Conservation (phyloP, 2,888 invertebrate genomes). For the Rhopalosiphum nymphaeae region DNA sequence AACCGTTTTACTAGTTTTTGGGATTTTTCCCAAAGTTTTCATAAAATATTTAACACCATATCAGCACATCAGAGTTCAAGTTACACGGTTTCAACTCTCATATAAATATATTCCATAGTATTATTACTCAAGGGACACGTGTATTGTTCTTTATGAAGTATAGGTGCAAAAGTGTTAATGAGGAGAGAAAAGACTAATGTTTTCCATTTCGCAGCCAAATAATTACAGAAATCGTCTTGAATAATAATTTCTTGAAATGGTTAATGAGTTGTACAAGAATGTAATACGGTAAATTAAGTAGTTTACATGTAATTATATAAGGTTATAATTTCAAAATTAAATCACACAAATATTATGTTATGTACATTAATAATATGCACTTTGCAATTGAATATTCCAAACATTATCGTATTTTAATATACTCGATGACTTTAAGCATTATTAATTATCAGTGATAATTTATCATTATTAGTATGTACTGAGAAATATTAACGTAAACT, state of each 20-base stretch:
- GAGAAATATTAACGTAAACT: neutral
- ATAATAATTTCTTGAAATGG: neutral
- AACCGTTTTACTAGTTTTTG: neutral
- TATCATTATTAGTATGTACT: neutral
- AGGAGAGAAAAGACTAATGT: slow-evolving; percentile 13
- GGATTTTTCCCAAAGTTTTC: slow-evolving; percentile 12
- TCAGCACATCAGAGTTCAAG: neutral
- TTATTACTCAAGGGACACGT: neutral
- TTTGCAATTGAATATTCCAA: neutral
- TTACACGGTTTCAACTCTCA: neutral
- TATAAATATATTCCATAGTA: neutral
- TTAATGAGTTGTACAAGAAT: neutral
- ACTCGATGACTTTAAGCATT: neutral
- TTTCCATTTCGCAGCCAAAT: neutral
- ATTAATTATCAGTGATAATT: neutral
- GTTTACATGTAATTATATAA: neutral
- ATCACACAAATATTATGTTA: neutral
- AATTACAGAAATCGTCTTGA: neutral
- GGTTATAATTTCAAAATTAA: neutral
- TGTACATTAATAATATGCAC: neutral
- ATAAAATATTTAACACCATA: slow-evolving; percentile 44
- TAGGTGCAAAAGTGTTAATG: slow-evolving; percentile 24
- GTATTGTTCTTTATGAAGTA: slow-evolving; percentile 38
- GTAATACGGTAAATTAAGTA: neutral
- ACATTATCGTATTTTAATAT: neutral